A percentile compares a stretch with the other conserved stretches of the same genome.
Conservation (phyloP, 2,113 vertebrate species). For the Gopherus flavomarginatus region DNA sequence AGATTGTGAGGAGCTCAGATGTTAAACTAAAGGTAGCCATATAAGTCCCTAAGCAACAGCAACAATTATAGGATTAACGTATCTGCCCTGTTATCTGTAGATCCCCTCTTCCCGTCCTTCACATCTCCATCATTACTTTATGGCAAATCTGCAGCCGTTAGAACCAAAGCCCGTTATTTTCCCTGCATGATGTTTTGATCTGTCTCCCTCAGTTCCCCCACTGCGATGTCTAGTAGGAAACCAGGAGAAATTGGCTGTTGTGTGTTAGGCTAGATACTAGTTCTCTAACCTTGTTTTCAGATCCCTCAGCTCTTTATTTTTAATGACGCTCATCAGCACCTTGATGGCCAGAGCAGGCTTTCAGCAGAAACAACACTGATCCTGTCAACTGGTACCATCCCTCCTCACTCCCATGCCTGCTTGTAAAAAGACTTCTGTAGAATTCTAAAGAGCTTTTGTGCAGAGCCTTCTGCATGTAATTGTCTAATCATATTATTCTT, state of each 20-base stretch:
- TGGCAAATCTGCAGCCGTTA: background rate
- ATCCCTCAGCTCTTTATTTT: background rate
- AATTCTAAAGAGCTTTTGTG: background rate
- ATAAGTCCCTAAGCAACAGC: background rate
- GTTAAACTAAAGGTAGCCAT: background rate
- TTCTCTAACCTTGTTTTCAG: background rate
- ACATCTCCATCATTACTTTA: background rate
- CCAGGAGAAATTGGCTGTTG: background rate
- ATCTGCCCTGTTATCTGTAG: fast-evolving
- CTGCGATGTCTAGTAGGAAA: fast-evolving
- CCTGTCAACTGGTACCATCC: background rate
- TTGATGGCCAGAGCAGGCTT: too few species aligned
- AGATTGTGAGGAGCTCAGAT: background rate
- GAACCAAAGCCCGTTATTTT: background rate
- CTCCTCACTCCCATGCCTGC: background rate
- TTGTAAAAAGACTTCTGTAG: background rate
- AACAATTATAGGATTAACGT: background rate
- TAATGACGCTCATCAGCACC: background rate
- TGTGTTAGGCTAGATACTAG: background rate
- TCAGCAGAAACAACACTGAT: background rate
- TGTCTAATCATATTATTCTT: background rate
- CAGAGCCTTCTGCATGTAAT: fast-evolving
- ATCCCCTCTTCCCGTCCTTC: background rate
- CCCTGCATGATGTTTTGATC: background rate
- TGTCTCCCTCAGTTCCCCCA: background rate